Percentiles rank a stretch among this genome's conserved stretches.
These are phyloP conservation scores for Scortum barcoo DNA, from an alignment of 2,113 vertebrate genomes.

Conservation along the genomic window DNA sequence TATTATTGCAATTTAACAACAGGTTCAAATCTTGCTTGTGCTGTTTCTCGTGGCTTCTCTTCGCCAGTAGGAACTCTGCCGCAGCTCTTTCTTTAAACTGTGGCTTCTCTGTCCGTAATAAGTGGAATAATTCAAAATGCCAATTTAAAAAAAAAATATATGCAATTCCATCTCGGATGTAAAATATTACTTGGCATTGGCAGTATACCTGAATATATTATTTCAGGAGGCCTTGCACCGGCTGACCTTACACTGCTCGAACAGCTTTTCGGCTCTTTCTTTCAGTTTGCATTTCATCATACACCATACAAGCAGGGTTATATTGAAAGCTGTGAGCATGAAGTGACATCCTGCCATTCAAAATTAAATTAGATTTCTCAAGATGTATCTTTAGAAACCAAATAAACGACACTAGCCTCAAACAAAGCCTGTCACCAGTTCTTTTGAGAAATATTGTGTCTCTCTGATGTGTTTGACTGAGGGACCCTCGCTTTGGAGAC, in stretches of 20 bases:
- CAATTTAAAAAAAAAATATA: neutral
- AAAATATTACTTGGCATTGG: slow-evolving; percentile 9
- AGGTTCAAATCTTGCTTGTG: slow-evolving; percentile 2
- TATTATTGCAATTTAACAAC: slow-evolving; percentile 32
- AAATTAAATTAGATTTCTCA: slow-evolving; percentile 64
- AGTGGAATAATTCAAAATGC: slow-evolving; percentile 10
- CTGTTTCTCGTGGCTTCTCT: neutral
- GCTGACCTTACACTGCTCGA: slow-evolving; percentile 20
- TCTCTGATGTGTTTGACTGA: slow-evolving; percentile 27
- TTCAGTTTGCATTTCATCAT: slow-evolving; percentile 66
- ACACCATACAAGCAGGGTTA: slow-evolving; percentile 12
- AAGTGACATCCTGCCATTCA: slow-evolving; percentile 62
- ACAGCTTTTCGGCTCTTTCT: slow-evolving; percentile 31
- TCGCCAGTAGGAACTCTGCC: neutral
- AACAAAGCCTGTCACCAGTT: slow-evolving; percentile 33
- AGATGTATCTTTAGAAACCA: slow-evolving; percentile 48
- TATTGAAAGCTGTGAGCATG: slow-evolving; percentile 54
- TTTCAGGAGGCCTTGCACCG: slow-evolving; percentile 8
- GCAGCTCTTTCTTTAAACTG: neutral
- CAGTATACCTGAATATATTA: slow-evolving; percentile 20
- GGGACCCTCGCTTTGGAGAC: slow-evolving; percentile 8
- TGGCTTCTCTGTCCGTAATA: neutral
- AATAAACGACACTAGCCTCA: slow-evolving; percentile 34
- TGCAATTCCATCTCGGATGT: neutral
- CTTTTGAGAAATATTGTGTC: slow-evolving; percentile 16